phyloP scores from a whole-genome alignment of 2,113 vertebrate genomes.

The Pterophyllum scalare region DNA sequence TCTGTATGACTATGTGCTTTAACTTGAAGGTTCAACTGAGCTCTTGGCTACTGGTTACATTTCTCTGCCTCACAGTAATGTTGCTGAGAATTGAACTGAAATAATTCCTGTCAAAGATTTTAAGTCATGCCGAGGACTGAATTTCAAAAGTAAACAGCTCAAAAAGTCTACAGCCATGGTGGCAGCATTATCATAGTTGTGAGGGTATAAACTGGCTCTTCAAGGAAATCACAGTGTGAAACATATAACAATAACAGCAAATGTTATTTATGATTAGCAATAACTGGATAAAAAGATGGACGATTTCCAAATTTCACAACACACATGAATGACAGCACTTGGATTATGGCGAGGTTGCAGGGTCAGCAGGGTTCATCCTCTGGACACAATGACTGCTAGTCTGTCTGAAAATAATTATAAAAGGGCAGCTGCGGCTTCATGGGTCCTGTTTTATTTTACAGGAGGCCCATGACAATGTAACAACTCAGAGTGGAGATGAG shows the following conservation, averaged over 20 bases:
- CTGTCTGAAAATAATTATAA: background rate
- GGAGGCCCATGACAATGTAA: slow-evolving; percentile 18
- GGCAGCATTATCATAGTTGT: background rate
- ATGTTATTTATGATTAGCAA: background rate
- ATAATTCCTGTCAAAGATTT: no score
- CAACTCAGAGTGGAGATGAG: slow-evolving; percentile 17
- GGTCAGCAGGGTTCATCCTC: background rate
- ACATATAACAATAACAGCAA: background rate
- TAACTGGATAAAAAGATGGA: background rate
- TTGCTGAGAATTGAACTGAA: background rate
- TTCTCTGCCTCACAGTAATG: background rate
- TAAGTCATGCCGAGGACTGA: no score
- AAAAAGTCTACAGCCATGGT: background rate
- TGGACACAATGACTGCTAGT: background rate
- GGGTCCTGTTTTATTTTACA: slow-evolving; percentile 3
- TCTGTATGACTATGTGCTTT: background rate
- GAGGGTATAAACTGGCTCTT: background rate
- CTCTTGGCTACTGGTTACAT: background rate
- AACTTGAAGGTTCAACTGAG: background rate
- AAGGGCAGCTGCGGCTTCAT: background rate
- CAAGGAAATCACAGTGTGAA: background rate
- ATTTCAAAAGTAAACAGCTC: no score
- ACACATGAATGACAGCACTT: background rate
- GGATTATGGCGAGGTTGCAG: background rate
- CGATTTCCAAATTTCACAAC: background rate